Percentiles rank a stretch among this genome's conserved stretches.
These are phyloP conservation scores for Nyleta sp. DNA, from an alignment of 2,888 invertebrate genomes.

Conservation along the genomic window DNA sequence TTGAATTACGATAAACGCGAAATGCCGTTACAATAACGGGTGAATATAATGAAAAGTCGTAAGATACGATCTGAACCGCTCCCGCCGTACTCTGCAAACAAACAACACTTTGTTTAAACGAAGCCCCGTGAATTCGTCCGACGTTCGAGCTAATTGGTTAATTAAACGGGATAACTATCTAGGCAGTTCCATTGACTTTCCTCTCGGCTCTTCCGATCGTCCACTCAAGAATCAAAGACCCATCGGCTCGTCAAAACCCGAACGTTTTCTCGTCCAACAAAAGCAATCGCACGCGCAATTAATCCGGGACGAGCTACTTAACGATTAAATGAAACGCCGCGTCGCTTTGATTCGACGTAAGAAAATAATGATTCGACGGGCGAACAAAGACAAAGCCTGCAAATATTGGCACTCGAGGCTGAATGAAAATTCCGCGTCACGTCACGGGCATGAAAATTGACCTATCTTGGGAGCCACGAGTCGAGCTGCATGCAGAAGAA, in stretches of 20 bases:
- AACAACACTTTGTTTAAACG: too few relatives aligned
- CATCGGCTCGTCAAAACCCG: conserved; percentile 10
- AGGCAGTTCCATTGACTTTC: too few relatives aligned
- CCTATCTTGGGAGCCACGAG: conserved; percentile 17
- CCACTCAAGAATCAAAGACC: conserved; percentile 7
- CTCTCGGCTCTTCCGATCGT: too few relatives aligned
- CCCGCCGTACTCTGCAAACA: too few relatives aligned
- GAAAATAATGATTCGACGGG: conserved; percentile 10
- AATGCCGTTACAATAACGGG: too few relatives aligned
- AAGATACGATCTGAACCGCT: too few relatives aligned
- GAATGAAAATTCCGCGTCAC: conserved; percentile 42
- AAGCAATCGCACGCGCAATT: conserved; percentile 24
- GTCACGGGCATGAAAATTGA: conserved; percentile 48
- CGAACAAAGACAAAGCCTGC: conserved; percentile 22
- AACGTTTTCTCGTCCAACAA: conserved; percentile 14
- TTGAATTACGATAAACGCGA: too few relatives aligned
- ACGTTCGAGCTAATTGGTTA: too few relatives aligned
- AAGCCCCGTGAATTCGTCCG: too few relatives aligned
- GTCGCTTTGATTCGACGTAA: conserved; percentile 27
- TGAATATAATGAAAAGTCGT: too few relatives aligned
- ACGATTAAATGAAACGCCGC: conserved; percentile 19
- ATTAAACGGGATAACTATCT: too few relatives aligned
- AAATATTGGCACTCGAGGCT: conserved; percentile 34
- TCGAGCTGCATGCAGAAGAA: conserved; percentile 19
- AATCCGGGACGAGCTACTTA: conserved; percentile 27